Base-by-base conservation (phyloP, 2,797 vertebrate species). In the Thunnus albacares region DNA sequence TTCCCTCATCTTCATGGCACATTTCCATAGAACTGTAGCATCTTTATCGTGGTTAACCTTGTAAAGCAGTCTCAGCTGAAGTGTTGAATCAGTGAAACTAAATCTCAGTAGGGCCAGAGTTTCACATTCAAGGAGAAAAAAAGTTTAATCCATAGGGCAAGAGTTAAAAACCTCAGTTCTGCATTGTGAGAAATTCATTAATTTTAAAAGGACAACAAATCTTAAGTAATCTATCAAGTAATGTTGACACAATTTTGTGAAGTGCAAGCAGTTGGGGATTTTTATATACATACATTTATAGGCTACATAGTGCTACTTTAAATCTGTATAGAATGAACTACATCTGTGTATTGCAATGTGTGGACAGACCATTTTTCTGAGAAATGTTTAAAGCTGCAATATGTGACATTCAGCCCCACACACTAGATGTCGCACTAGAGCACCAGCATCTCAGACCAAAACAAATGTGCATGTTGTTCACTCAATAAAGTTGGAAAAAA, bases 1-100 rank as follows among this genome's bases (percentile, higher is more conserved):
- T 62, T 72, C 30, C 57, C 63, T 84, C 79, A 81, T 87, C 75
- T 83, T 69, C 55, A 70, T 71, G 69, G 43, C 80, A 85, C 64
- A 86, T 76, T 87, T 88, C 45, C 61, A 41, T 57, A 83, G 64
- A 81, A 41, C 67, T 76, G 58, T 59, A 80, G 58, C 49, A 74
- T 84, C 77, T 90, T 74, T 61, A 75, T 80, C 70, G 62, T 60
- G 33, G 60, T 49, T 79, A 72, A 71, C 65, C 53, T 56, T 73
- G 55, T 47, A 75, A 38, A 64, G 33, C 33, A 64, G 55, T 28
- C 24, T 71, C 4, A 59, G 35, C 35, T 14, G 38, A 77, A 78
- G 71, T 67, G 53, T 74, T 2, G 66, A 81, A 43, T 75, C 38
- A 58, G 15, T 63, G 67, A 85, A 77, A 24, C 57, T 63, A 72